Evolutionary conservation across 1,140 invertebrate species (phyloP), one percentile per base, ranked within the genome.

Genomic region (Eurosta solidaginis): DNA sequence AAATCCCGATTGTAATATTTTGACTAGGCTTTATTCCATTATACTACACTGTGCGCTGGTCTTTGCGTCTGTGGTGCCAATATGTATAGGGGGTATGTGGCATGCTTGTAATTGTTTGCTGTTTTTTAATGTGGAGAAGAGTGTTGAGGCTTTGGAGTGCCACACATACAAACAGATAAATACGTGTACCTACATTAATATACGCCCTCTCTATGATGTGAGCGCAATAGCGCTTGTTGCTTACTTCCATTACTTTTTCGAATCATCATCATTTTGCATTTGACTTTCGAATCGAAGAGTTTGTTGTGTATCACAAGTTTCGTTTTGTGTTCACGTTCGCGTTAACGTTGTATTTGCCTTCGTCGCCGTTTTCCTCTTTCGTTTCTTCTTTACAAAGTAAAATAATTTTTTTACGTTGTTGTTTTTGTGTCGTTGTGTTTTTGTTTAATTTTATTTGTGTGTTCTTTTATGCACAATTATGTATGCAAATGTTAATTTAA

Each of bases 181-280:
- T n/a, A n/a, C n/a, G n/a, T 68, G 33, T 22, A n/a, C n/a, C 54
- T 63, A 12, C 22, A 29, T 3, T 29, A 14, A 54, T 25, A 54
- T 2, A 7, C 0, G 59, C 59, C 40, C 59, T 68, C 59, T 40
- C 59, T 68, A 29, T 40, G 4, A 7, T 68, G 59, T 4, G 14
- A 47, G 59, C 59, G 22, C 36, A n/a, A n/a, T n/a, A n/a, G n/a
- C n/a, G n/a, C n/a, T n/a, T n/a, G n/a, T 68, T 33, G 59, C 17
- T 68, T 54, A 25, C 14, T 54, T 40, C 59, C 33, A 68, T 68
- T 68, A 68, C 2, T 68, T 68, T 68, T 68, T n/a, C 59, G 33
- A 68, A 42, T 68, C 59, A 27, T 68, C 59, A 63, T 68, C 59
- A 68, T 68, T 68, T 68, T 68, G 59, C 59, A 68, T 68, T 68